phyloP scores from a whole-genome alignment of 1,140 invertebrate species.

The Aculops lycopersici region DNA sequence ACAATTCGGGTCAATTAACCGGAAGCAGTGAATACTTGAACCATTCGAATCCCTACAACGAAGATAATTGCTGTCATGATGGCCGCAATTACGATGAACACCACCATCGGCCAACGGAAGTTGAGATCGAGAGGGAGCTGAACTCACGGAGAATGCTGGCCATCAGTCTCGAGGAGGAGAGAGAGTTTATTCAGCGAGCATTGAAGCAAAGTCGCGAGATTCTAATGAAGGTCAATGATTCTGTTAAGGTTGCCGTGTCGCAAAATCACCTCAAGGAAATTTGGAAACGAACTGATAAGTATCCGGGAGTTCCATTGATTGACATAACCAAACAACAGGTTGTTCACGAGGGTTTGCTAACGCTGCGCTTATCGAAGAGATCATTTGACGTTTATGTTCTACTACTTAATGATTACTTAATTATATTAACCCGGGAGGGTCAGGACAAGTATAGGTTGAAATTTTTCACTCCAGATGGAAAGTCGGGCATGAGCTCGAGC shows the following conservation, averaged over 20 bases:
- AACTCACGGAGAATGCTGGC: too few relatives aligned
- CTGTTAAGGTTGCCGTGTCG: constrained; percentile 1
- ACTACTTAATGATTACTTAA: constrained; percentile 49
- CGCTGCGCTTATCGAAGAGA: constrained; percentile 37
- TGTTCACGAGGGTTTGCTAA: constrained; percentile 46
- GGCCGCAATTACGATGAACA: too few relatives aligned
- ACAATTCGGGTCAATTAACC: too few relatives aligned
- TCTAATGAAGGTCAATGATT: constrained; percentile 4
- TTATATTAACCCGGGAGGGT: constrained; percentile 25
- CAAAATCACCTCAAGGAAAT: constrained; percentile 3
- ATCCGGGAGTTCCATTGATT: not conserved
- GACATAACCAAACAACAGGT: constrained; percentile 15
- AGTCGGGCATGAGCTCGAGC: not conserved
- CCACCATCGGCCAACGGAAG: too few relatives aligned
- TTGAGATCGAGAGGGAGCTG: too few relatives aligned
- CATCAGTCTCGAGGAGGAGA: too few relatives aligned
- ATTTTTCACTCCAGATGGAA: not conserved
- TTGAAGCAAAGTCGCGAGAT: constrained; percentile 1
- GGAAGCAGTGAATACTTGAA: not conserved
- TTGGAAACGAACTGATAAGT: constrained; percentile 2
- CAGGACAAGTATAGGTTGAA: not conserved
- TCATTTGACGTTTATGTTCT: constrained; percentile 51
- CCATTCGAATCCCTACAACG: not conserved
- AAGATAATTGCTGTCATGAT: too few relatives aligned
- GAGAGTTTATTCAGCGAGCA: constrained; percentile 1